Evolutionary conservation across 2,113 vertebrate genomes (phyloP), one percentile per base, ranked within the genome.

Genomic region (Coryphaenoides rupestris): DNA sequence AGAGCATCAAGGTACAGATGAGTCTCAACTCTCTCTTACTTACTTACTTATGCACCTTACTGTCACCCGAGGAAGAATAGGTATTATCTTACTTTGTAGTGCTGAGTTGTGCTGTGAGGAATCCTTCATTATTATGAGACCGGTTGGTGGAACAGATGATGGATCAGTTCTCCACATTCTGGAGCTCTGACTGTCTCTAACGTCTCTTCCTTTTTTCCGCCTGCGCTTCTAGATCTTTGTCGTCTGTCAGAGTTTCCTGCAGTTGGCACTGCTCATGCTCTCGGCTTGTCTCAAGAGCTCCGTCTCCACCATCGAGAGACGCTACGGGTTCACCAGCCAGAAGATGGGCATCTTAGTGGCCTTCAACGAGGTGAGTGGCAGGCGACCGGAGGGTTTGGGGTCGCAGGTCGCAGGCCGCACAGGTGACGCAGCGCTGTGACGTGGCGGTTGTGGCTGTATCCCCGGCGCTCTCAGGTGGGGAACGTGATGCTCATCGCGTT

Each of bases 211-310:
- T 55, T 54, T 26, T 54, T 14, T 62, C 15, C 52, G 14, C 19
- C 52, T 53, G 3, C 53, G 7, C 52, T 40, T 60, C 16, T 87
- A 99, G 96, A 90, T 98, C 77, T 99, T 98, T 0, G 89, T 99
- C 1, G 63, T 96, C 4, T 98, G 95, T 69, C 97, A 99, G 2
- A 93, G 95, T 19, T 60, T 96, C 23, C 92, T 99, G 58, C 95
- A 98, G 78, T 80, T 99, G 64, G 66, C 94, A 0, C 95, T 95
- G 83, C 92, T 98, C 28, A 71, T 96, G 88, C 92, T 94, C 15
- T 98, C 97, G 0, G 92, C 94, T 4, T 98, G 95, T 69, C 90
- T 98, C 86, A 98, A 96, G 84, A 95, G 95, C 70, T 95, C 95
- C 83, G 94, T 98, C 76, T 94, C 95, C 21, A 98, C 95, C 17